Evolutionary conservation across 1,140 invertebrate species (phyloP).

Genomic region (Atta cephalotes): DNA sequence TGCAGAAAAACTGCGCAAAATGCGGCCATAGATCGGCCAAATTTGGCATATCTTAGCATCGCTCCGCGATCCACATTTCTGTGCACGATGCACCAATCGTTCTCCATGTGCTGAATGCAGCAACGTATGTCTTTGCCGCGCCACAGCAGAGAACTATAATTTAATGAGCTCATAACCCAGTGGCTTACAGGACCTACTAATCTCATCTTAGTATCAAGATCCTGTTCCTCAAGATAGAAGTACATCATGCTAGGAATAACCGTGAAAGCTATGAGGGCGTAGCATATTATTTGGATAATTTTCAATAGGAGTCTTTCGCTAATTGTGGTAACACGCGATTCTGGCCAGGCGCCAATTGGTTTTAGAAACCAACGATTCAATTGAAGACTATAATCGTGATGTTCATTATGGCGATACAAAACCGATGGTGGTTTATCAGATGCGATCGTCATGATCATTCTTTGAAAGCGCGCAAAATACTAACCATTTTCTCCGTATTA

Average conservation of each 20-base stretch:
- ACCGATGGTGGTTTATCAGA: not conserved
- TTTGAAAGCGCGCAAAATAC: not conserved
- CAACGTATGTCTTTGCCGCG: conserved; percentile 37
- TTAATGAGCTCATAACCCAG: conserved; percentile 54
- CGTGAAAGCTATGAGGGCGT: conserved; percentile 2
- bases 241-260: conserved; percentile 14
- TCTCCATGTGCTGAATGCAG: conserved; percentile 60
- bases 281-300: conserved; percentile 24
- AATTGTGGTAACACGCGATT: not conserved
- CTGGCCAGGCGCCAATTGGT: conserved; percentile 63
- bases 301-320: not conserved
- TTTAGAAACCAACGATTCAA: conserved; percentile 67
- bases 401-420: not conserved
- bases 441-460: conserved; percentile 17
- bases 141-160: conserved; percentile 58
- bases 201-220: conserved; percentile 6
- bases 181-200: conserved; percentile 47
- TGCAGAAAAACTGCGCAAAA: conserved; percentile 69
- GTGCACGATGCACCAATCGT: conserved; percentile 52
- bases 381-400: conserved; percentile 29
- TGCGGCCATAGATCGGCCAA: conserved; percentile 49
- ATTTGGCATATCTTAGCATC: conserved; percentile 64
- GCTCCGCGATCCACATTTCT: conserved; percentile 34
- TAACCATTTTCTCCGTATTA: not conserved
- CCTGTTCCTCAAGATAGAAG: conserved; percentile 37